Conservation (phyloP, 2,113 vertebrate genomes). For the Callionymus lyra region DNA sequence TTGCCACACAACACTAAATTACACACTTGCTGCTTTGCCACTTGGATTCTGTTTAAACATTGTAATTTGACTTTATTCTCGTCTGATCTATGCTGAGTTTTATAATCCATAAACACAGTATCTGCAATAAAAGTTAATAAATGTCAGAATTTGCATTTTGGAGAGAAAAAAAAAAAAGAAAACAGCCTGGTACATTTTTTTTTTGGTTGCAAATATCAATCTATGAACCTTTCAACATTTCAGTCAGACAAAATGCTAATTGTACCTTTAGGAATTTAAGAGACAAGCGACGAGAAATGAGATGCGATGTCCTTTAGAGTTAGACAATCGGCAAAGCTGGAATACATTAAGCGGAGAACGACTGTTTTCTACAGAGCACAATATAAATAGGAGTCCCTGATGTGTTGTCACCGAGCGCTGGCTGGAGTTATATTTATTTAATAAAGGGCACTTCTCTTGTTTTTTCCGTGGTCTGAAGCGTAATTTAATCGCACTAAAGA, state of each 20-base stretch:
- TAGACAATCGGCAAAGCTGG: constrained; percentile 84
- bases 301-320: constrained; percentile 98
- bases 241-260: constrained; percentile 99
- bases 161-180: constrained; percentile 19
- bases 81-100: constrained; percentile 98
- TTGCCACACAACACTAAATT: constrained; percentile 97
- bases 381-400: constrained; percentile 6
- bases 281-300: constrained; percentile 99
- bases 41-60: constrained; percentile 98
- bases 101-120: constrained; percentile 99
- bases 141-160: constrained; percentile 99
- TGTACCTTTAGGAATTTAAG: constrained; percentile 99
- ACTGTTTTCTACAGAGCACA: constrained; percentile 11
- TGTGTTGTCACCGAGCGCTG: constrained; percentile 1
- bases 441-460: neutral
- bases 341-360: constrained; percentile 77
- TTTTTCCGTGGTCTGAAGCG: neutral
- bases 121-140: constrained; percentile 99
- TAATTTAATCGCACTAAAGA: constrained; percentile 5
- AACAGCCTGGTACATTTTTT: constrained; percentile 88
- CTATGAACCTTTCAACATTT: constrained; percentile 99
- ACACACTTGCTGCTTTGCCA: constrained; percentile 92
- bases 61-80: constrained; percentile 98
- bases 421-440: constrained; percentile 2
- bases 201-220: constrained; percentile 90